Conservation (phyloP, 2,797 vertebrate genomes). For the Spatula versicolor region DNA sequence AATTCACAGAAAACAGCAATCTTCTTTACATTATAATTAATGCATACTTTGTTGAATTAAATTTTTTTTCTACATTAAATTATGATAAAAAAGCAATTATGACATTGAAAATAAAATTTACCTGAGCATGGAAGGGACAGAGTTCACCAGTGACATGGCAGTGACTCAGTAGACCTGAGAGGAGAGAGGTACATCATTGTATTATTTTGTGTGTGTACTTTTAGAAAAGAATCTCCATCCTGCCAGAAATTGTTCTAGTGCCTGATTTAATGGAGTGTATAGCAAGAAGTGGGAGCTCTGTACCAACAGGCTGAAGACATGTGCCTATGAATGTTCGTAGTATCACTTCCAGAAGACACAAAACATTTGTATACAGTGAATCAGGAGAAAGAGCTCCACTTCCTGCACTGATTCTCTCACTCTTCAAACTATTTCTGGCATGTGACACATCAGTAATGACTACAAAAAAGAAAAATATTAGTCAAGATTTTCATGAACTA, state of each 20-base stretch:
- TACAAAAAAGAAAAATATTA: neutral
- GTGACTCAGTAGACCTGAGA: neutral
- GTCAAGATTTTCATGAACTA: neutral
- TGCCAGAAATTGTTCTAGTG: neutral
- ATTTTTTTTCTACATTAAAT: neutral
- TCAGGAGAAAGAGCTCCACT: neutral
- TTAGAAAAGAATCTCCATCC: neutral
- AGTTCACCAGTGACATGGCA: accelerated
- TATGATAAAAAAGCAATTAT: neutral
- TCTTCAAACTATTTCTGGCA: neutral
- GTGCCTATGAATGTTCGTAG: neutral
- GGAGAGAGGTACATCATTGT: neutral
- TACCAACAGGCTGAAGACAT: neutral
- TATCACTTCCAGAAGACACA: neutral
- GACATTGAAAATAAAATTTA: neutral
- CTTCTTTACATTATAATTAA: neutral
- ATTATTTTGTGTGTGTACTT: neutral
- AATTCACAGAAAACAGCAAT: neutral
- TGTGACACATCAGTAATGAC: neutral
- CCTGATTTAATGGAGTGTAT: accelerated
- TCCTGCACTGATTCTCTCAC: neutral
- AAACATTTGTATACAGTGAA: neutral
- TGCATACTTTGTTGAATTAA: neutral
- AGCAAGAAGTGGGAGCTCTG: neutral
- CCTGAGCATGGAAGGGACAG: neutral